Conservation (phyloP, 2,113 vertebrate species). For the Chloropsis cyanopogon region DNA sequence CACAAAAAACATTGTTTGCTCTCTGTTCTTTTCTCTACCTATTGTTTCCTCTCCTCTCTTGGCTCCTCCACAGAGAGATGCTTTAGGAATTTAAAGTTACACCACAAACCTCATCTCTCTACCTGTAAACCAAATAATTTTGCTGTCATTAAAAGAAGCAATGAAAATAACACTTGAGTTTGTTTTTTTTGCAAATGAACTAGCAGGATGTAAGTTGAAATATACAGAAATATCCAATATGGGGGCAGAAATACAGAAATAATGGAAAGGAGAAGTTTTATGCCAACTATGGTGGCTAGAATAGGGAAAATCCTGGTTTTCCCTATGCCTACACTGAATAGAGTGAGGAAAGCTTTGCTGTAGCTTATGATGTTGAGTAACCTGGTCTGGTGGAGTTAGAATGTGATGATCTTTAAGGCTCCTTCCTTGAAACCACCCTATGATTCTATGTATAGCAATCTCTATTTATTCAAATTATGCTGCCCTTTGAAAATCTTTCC, state of each 20-base stretch:
- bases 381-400: background rate
- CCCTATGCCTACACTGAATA: background rate
- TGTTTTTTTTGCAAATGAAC: background rate
- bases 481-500: background rate
- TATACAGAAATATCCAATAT: background rate
- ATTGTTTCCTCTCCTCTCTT: background rate
- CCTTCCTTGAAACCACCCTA: background rate
- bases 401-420: background rate
- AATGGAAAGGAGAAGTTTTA: background rate
- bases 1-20: accelerated
- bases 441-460: background rate
- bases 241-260: background rate
- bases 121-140: background rate
- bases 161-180: background rate
- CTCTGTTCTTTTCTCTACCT: background rate
- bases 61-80: background rate
- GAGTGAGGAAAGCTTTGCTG: background rate
- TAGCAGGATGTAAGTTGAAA: background rate
- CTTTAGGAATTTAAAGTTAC: background rate
- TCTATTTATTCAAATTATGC: background rate
- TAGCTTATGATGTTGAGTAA: background rate
- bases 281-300: background rate
- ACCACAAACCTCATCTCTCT: background rate
- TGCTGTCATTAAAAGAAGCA: background rate
- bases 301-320: background rate